These are phyloP conservation scores for Globodera rostochiensis DNA, from an alignment of 1,140 invertebrate genomes.

Conservation along the genomic window DNA sequence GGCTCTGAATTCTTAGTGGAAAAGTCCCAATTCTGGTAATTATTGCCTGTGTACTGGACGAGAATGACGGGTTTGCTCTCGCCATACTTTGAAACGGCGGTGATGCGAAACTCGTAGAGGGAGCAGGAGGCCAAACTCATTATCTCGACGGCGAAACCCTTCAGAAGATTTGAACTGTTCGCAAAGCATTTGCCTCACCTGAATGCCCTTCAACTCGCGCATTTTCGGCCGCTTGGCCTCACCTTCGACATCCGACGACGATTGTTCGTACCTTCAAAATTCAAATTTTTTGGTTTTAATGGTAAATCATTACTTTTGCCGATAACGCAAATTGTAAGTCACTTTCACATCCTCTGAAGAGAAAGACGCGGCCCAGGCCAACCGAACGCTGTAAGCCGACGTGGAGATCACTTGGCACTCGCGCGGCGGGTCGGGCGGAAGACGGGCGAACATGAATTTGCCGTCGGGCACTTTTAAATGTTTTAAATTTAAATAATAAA, in stretches of 20 bases:
- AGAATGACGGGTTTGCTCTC: constrained; percentile 62
- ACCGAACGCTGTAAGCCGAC: constrained; percentile 61
- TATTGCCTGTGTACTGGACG: constrained; percentile 63
- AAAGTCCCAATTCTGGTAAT: no score
- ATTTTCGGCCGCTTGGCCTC: constrained; percentile 43
- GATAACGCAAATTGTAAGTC: constrained; percentile 63
- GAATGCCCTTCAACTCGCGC: constrained; percentile 60
- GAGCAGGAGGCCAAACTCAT: constrained; percentile 65
- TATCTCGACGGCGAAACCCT: constrained; percentile 53
- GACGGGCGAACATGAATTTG: constrained; percentile 63
- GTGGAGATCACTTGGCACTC: constrained; percentile 64
- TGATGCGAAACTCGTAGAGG: constrained; percentile 64
- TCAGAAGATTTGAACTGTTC: constrained; percentile 14
- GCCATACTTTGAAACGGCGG: constrained; percentile 62
- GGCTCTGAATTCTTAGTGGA: constrained; percentile 49
- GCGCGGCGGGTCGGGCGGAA: constrained; percentile 60
- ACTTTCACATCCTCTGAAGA: constrained; percentile 59
- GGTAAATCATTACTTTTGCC: constrained; percentile 52
- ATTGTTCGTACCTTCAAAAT: constrained; percentile 41
- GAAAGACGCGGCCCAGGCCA: constrained; percentile 64
- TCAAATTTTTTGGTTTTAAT: background rate
- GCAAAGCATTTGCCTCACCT: constrained; percentile 17
- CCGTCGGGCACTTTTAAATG: constrained; percentile 61
- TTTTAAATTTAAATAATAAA: constrained; percentile 3
- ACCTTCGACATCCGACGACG: constrained; percentile 16